phyloP scores from a whole-genome alignment of 1,140 invertebrate species.

The Macrostomum lignano region DNA sequence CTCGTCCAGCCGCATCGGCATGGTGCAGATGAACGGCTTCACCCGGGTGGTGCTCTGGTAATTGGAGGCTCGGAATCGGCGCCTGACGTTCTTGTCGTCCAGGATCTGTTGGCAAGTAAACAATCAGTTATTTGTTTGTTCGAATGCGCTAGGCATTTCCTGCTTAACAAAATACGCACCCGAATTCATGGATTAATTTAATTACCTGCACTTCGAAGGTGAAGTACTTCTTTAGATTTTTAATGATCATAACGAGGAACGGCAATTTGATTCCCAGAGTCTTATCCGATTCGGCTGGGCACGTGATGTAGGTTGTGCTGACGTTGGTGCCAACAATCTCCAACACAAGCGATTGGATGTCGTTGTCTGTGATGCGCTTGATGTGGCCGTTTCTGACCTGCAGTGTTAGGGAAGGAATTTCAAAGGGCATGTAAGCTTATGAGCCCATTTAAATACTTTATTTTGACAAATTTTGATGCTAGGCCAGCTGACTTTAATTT shows the following conservation, averaged over 20 bases:
- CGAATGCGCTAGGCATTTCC: too few relatives aligned
- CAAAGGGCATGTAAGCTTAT: too few relatives aligned
- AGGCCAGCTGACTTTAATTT: too few relatives aligned
- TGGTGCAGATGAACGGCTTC: conserved; percentile 62
- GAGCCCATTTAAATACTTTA: too few relatives aligned
- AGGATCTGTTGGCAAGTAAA: too few relatives aligned
- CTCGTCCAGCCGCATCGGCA: conserved; percentile 73
- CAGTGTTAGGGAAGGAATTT: conserved; percentile 9
- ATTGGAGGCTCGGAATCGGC: conserved; percentile 69
- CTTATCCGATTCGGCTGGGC: conserved; percentile 84
- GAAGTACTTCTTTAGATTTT: conserved; percentile 98
- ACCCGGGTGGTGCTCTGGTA: conserved; percentile 67
- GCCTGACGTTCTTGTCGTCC: conserved; percentile 60
- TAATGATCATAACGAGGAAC: conserved; percentile 95
- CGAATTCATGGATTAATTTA: conserved; percentile 5
- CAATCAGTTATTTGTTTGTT: too few relatives aligned
- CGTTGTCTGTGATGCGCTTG: conserved; percentile 93
- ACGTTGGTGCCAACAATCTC: conserved; percentile 98
- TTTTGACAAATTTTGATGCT: too few relatives aligned
- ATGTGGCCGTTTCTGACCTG: conserved; percentile 88
- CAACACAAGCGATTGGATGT: conserved; percentile 87
- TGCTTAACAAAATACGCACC: conserved; percentile 3
- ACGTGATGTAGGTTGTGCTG: conserved; percentile 88
- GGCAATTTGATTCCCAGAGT: conserved; percentile 91
- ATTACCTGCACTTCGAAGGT: conserved; percentile 94